Evolutionary conservation across 1,140 invertebrate genomes (phyloP), one percentile per base, ranked within the genome.

Genomic region (Ceratosolen fusciceps): DNA sequence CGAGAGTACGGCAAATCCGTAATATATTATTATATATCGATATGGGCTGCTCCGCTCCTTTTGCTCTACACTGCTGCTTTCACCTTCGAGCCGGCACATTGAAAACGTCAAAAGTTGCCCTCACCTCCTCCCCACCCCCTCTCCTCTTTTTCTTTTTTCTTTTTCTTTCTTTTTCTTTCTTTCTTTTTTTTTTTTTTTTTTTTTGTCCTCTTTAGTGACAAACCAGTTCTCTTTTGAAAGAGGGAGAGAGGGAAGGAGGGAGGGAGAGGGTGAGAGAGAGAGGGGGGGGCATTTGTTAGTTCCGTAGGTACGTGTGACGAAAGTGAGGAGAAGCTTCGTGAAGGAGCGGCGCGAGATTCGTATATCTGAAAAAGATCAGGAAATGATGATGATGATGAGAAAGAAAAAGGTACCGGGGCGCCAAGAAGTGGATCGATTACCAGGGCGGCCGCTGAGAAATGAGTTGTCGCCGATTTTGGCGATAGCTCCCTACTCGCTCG

Each of bases 321-420:
- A 72, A 72, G 39, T 31, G 39, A 68, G 39, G 14, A n/a, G 67
- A 68, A 47, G 67, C 67, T 68, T 68, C 39, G 43, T 68, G 14
- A 29, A 5, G 0, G 60, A 65, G 21, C 34, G 16, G 21, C 34
- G 16, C 31, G 60, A 19, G 14, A 16, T 65, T 37, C 3, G 26
- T 65, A n/a, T 9, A n/a, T 4, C 2, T 0, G n/a, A n/a, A n/a
- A 65, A 65, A 62, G 19, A 34, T 16, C 10, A 52, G 49, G 19
- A 52, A 19, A 60, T 29, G 4, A 60, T 24, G 29, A 71, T 19
- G 19, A 68, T 0, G 9, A 68, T 52, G 10, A 7, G 49, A 56
- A 39, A 58, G 37, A 24, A 16, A 14, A 47, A 68, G 37, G 37
- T 14, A 29, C 19, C 39, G 67, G 43, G 19, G 14, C 16, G 16